Percentiles rank a stretch among this genome's conserved stretches.
Conservation (phyloP, 2,888 invertebrate species). For the Apoderus coryli region DNA sequence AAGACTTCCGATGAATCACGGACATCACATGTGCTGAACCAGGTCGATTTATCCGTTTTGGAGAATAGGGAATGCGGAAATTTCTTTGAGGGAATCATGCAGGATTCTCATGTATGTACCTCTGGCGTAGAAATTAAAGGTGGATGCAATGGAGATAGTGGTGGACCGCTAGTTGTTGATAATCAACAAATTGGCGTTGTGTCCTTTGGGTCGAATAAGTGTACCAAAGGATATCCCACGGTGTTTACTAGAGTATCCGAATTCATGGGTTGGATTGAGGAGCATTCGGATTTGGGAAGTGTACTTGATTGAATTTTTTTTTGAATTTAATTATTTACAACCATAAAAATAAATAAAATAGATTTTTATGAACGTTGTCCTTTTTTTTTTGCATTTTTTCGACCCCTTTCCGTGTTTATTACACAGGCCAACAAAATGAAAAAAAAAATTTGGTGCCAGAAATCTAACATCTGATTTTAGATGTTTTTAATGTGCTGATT, state of each 20-base stretch:
- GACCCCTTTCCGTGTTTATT: no score
- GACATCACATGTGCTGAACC: constrained; percentile 30
- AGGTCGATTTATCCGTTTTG: constrained; percentile 30
- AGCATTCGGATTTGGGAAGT: constrained; percentile 10
- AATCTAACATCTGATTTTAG: no score
- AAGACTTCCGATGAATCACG: constrained; percentile 27
- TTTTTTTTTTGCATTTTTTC: no score
- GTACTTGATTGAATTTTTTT: no score
- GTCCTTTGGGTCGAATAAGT: constrained; percentile 13
- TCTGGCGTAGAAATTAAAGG: constrained; percentile 24
- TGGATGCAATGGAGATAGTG: constrained; percentile 14
- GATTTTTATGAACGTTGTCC: no score
- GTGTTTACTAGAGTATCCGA: constrained; percentile 12
- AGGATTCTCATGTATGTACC: constrained; percentile 34
- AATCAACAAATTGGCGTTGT: constrained; percentile 13
- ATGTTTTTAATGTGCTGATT: no score
- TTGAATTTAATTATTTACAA: no score
- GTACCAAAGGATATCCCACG: constrained; percentile 13
- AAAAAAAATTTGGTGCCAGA: no score
- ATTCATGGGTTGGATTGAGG: constrained; percentile 10
- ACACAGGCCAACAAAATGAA: no score
- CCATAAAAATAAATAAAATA: no score
- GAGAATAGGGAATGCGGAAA: constrained; percentile 32
- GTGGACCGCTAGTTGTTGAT: constrained; percentile 13
- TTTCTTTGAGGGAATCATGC: constrained; percentile 29